Evolutionary conservation across 1,140 invertebrate genomes (phyloP).

Genomic region (Caenorhabditis brenneri): DNA sequence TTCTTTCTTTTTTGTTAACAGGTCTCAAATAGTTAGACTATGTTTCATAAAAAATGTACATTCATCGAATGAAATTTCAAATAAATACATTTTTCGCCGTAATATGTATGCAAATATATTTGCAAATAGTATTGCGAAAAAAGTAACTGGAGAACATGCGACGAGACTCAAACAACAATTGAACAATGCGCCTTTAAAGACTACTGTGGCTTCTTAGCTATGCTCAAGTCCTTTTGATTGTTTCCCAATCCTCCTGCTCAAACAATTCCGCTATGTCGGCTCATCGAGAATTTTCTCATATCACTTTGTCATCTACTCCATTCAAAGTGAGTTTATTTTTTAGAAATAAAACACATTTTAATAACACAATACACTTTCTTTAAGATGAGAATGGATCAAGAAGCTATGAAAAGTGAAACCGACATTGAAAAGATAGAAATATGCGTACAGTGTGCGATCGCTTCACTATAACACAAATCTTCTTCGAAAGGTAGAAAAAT

Average conservation of each 20-base stretch:
- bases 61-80: background rate
- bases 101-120: too few species aligned
- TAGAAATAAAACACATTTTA: background rate
- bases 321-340: background rate
- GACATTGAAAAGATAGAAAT: constrained; percentile 31
- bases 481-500: background rate
- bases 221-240: too few species aligned
- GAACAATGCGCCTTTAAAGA: background rate
- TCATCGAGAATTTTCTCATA: background rate
- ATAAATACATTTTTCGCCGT: too few species aligned
- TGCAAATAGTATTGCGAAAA: background rate
- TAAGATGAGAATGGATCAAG: background rate
- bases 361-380: too few species aligned
- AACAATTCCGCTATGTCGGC: background rate
- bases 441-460: constrained; percentile 16
- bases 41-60: constrained; percentile 32
- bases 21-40: too few species aligned
- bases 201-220: too few species aligned
- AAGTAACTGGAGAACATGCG: background rate
- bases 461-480: constrained; percentile 13
- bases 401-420: background rate
- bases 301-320: background rate
- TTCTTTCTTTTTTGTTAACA: background rate
- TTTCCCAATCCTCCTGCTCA: too few species aligned
- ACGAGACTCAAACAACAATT: too few species aligned